Percentiles rank a stretch among this genome's conserved stretches.
Evolutionary conservation across 1,140 invertebrate species (phyloP).

Genomic region (Charaxes varanes): DNA sequence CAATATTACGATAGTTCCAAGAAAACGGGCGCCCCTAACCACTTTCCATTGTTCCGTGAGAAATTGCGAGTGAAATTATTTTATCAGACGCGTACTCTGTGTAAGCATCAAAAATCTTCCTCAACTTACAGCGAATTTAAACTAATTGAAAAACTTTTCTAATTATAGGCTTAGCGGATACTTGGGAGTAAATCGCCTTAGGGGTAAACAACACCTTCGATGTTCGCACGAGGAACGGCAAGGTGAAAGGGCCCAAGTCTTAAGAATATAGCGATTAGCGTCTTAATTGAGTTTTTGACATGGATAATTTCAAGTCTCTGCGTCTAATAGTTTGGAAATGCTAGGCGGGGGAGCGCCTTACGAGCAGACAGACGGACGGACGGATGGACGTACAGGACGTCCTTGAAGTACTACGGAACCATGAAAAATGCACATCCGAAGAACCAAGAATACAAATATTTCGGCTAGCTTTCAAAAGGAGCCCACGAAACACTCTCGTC

Average conservation of each 20-base stretch:
- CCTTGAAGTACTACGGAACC: no score
- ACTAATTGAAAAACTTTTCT: conserved; percentile 74
- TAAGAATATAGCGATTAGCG: no score
- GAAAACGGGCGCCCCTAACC: neutral
- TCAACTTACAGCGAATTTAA: conserved; percentile 63
- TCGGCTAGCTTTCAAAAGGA: no score
- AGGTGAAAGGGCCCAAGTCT: conserved; percentile 3
- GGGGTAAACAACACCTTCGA: conserved; percentile 69
- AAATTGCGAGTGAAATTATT: conserved; percentile 25
- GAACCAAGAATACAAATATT: no score
- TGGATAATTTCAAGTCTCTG: no score
- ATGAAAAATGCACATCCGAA: no score
- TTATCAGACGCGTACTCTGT: conserved; percentile 32
- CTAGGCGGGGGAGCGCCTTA: no score
- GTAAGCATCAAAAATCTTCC: conserved; percentile 65
- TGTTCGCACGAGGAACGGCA: conserved; percentile 42
- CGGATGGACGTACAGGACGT: no score
- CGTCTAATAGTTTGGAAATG: no score
- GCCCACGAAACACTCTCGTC: no score
- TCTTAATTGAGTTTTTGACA: no score
- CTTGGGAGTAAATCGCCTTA: conserved; percentile 70
- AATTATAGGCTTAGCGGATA: conserved; percentile 72
- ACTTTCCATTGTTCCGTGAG: conserved; percentile 2
- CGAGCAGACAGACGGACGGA: no score
- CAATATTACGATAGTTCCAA: conserved; percentile 10